phyloP scores from a whole-genome alignment of 2,113 vertebrate genomes.

The Esox niger region DNA sequence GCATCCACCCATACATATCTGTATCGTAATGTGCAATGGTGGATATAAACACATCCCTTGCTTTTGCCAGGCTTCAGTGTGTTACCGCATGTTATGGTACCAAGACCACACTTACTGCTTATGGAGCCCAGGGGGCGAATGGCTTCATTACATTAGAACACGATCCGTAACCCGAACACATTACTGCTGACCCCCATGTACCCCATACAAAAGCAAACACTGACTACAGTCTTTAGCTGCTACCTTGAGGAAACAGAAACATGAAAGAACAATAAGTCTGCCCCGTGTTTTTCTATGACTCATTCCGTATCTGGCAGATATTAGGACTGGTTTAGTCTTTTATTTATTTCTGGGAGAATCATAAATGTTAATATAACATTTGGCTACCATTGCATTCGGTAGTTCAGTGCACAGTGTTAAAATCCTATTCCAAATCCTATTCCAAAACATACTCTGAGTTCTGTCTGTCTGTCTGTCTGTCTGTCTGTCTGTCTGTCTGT shows the following conservation, averaged over 20 bases:
- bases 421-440: no score
- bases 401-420: no score
- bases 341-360: no score
- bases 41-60: constrained; percentile 38
- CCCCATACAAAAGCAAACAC: not conserved
- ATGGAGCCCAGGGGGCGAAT: constrained; percentile 21
- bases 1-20: constrained; percentile 47
- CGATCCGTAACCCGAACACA: not conserved
- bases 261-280: not conserved
- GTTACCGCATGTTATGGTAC: no score
- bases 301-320: no score
- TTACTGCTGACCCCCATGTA: not conserved
- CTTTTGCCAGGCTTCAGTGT: not conserved
- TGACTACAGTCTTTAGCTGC: not conserved
- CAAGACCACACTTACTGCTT: constrained; percentile 1
- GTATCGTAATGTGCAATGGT: constrained; percentile 42
- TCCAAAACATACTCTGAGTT: no score
- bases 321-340: no score
- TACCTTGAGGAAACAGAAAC: not conserved
- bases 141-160: constrained; percentile 23
- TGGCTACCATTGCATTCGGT: no score
- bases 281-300: not conserved
- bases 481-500: not conserved
- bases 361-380: no score
- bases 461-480: no score